Conservation (phyloP, 2,113 vertebrate species). For the Xerus inauris region DNA sequence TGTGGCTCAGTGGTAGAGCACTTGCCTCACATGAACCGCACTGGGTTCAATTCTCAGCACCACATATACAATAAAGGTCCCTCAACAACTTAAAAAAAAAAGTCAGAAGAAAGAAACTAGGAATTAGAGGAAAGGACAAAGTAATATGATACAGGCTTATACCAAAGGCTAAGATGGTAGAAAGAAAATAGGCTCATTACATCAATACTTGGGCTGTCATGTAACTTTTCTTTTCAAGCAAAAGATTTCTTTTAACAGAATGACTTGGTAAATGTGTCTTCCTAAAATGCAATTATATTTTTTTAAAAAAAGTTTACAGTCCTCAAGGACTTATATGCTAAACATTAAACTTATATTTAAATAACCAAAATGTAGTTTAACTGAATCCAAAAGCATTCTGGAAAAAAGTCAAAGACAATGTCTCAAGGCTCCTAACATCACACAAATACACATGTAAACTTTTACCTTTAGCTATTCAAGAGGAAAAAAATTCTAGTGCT, state of each 20-base stretch:
- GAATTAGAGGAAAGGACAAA: background rate
- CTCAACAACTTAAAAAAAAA: background rate
- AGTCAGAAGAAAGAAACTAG: background rate
- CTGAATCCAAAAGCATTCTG: slow-evolving; percentile 2
- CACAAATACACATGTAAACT: background rate
- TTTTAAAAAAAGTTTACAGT: background rate
- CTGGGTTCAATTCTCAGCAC: too few relatives aligned
- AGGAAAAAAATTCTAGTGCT: background rate
- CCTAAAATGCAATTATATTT: background rate
- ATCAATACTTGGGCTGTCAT: background rate
- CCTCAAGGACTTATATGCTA: background rate
- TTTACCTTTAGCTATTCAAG: background rate
- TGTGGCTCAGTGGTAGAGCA: too few relatives aligned
- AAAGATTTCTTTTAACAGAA: slow-evolving; percentile 35
- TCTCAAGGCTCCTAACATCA: background rate
- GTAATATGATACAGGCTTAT: background rate
- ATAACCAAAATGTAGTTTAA: slow-evolving; percentile 11
- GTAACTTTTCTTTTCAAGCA: background rate
- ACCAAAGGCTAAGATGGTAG: slow-evolving; percentile 31
- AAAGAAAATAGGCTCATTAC: background rate
- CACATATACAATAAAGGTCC: too few relatives aligned
- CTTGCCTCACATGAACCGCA: too few relatives aligned
- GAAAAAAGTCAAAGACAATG: slow-evolving; percentile 38
- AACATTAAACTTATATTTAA: background rate
- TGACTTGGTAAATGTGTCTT: background rate